Base-by-base conservation (phyloP, 2,113 vertebrate species). In the Seriola quinqueradiata region DNA sequence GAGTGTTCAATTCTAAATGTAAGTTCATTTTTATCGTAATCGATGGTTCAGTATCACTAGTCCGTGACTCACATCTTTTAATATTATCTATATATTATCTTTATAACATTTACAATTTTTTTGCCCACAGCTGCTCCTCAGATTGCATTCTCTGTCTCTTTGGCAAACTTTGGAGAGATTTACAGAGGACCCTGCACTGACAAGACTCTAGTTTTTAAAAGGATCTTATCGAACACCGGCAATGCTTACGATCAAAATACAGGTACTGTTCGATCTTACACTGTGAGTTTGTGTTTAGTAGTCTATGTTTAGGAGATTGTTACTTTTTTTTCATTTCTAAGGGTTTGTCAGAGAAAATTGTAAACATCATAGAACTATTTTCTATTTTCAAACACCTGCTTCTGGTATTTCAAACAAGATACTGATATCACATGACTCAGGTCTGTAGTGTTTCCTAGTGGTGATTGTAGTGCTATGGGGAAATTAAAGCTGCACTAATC, bases 131-230 rank as follows among this genome's bases (percentile, higher is more conserved):
- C 38, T 17, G 52, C 16, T 65, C 78, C 79, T 17, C 61, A 34
- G 48, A 64, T 87, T 0, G 79, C 79, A 0, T 88, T 88, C 64
- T 90, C 86, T 0, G 64, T 38, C 14, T 87, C 86, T 25, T 40
- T 90, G 81, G 64, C 19, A 4, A 54, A 75, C 25, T 55, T 32
- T 1, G 59, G 76, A 12, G 75, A 87, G 44, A 36, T 84, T 46
- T 88, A 68, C 67, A 74, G 9, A 48, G 89, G 86, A 6, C 81
- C 86, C 13, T 75, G 75, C 61, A 36, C 57, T 2, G 89, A 89
- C 23, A 89, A 79, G 25, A 76, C 77, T 6, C 80, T 92, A 46
- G 36, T 92, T 54, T 93, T 90, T 64, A 86, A 89, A 55, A 78
- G 83, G 58, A 68, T 92, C 48, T 65, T 90, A 54, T 90, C 90